Conservation (phyloP, 2,797 vertebrate genomes). For the Eulemur coronatus region DNA sequence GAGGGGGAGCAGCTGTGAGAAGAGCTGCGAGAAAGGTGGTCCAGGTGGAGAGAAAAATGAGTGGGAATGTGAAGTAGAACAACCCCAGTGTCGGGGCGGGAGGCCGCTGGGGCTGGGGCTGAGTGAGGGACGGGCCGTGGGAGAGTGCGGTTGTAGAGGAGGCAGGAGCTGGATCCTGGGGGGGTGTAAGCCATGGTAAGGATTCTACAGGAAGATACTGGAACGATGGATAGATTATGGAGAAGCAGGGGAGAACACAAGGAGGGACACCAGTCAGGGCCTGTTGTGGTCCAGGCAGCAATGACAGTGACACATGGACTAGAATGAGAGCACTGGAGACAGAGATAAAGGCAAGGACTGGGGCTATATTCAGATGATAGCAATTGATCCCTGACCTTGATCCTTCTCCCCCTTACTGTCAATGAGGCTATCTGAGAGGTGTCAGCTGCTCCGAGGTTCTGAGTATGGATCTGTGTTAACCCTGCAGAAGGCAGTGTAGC, state of each 20-base stretch:
- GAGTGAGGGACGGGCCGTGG: fast-evolving
- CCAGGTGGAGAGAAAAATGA: neutral
- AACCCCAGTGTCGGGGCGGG: too few species aligned
- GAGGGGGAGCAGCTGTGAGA: neutral
- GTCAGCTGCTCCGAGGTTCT: neutral
- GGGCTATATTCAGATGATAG: neutral
- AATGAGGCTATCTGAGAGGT: neutral
- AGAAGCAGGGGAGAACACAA: neutral
- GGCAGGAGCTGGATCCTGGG: neutral
- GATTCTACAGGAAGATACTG: neutral
- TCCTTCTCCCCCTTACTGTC: neutral
- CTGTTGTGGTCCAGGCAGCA: neutral
- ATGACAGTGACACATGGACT: neutral
- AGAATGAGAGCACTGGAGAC: neutral
- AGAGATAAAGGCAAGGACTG: neutral
- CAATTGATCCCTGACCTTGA: neutral
- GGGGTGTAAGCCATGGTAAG: neutral
- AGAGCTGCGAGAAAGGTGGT: neutral
- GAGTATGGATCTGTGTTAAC: neutral
- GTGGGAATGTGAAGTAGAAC: neutral
- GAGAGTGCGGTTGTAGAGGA: neutral
- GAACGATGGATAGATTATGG: neutral
- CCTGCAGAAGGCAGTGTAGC: neutral
- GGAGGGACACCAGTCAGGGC: neutral
- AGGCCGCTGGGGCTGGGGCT: neutral